These are phyloP conservation scores for Anneissia japonica DNA, from an alignment of 35 echinoderm and acorn worm species.

Conservation along the genomic window DNA sequence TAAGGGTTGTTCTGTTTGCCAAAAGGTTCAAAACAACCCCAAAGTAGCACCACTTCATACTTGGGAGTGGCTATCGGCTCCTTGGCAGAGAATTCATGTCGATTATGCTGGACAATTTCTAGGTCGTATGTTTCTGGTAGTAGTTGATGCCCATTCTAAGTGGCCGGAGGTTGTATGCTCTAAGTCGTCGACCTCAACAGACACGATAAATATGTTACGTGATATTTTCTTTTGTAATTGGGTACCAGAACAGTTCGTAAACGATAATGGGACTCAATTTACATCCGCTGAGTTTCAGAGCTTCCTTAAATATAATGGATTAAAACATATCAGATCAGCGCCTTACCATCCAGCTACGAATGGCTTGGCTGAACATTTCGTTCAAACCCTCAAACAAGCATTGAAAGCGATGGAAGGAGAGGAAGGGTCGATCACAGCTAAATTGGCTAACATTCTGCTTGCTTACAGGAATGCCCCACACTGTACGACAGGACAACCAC, in stretches of 20 bases:
- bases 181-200: not conserved
- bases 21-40: not conserved
- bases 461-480: not conserved
- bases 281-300: not conserved
- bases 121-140: constrained; percentile 23
- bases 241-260: not conserved
- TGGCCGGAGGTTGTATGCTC: constrained; percentile 5
- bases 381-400: too few species aligned
- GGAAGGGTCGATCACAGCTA: not conserved
- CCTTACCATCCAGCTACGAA: too few species aligned
- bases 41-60: not conserved
- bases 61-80: constrained; percentile 21
- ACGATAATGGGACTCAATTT: constrained; percentile 10
- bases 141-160: constrained; percentile 40
- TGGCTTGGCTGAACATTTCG: too few species aligned
- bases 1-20: constrained; percentile 2
- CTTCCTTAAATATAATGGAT: constrained; percentile 9
- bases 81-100: constrained; percentile 41
- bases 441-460: not conserved
- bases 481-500: not conserved
- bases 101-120: constrained; percentile 43
- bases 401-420: not conserved
- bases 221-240: not conserved
- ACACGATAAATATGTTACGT: not conserved
- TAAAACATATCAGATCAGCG: too few species aligned